phyloP scores from a whole-genome alignment of 2,113 vertebrate genomes.

The Silurus glanis region DNA sequence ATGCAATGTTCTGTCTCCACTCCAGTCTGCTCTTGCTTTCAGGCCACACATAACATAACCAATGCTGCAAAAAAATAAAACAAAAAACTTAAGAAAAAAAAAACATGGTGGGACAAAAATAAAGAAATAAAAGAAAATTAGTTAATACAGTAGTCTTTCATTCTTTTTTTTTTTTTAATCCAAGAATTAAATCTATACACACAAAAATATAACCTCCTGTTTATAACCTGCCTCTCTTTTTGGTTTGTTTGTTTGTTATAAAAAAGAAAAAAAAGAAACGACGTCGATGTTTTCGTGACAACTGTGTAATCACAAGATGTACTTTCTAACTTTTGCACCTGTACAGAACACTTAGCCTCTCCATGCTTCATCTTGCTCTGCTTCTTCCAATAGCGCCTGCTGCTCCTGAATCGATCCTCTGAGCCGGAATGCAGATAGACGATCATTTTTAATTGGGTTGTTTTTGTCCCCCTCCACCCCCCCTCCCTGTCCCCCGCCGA shows the following conservation, averaged over 20 bases:
- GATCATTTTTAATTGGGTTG: not conserved
- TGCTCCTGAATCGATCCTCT: constrained; percentile 2
- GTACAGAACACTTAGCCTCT: constrained; percentile 63
- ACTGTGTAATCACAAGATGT: constrained; percentile 82
- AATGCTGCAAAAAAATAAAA: constrained; percentile 36
- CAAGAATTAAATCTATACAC: constrained; percentile 26
- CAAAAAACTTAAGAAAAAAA: not conserved
- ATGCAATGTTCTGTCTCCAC: constrained; percentile 53
- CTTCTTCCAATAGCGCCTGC: constrained; percentile 56
- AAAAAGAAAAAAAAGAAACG: constrained; percentile 15
- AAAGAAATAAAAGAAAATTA: not conserved
- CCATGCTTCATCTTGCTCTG: constrained; percentile 74
- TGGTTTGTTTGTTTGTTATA: constrained; percentile 66
- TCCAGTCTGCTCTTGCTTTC: constrained; percentile 51
- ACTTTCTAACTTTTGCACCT: constrained; percentile 81
- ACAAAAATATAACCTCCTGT: constrained; percentile 52
- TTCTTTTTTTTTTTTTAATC: constrained; percentile 28
- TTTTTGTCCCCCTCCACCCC: not conserved
- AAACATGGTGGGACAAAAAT: not conserved
- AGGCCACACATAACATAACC: constrained; percentile 2
- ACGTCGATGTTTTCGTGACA: constrained; percentile 78
- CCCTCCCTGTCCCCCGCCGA: not conserved
- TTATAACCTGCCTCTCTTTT: constrained; percentile 59
- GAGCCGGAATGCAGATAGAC: constrained; percentile 29
- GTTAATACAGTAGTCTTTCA: constrained; percentile 8